phyloP scores from a whole-genome alignment of 2,113 vertebrate genomes.

The Odontophorus gujanensis region DNA sequence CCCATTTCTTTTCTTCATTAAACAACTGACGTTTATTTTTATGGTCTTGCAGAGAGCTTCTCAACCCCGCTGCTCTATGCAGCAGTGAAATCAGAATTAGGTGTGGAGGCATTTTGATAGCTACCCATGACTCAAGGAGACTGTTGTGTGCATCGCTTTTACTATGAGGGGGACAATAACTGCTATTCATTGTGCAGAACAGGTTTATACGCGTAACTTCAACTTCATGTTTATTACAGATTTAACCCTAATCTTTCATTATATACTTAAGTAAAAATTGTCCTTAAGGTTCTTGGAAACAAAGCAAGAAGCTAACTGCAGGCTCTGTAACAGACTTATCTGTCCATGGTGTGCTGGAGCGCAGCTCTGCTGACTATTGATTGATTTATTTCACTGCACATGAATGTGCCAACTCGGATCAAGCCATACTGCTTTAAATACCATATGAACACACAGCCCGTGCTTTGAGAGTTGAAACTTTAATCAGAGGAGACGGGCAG shows the following conservation, averaged over 20 bases:
- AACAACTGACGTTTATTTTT: not conserved
- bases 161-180: conserved; percentile 25
- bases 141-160: conserved; percentile 39
- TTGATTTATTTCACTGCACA: conserved; percentile 59
- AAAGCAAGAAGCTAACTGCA: conserved; percentile 15
- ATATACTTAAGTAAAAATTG: not conserved
- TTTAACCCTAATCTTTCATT: conserved; percentile 44
- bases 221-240: conserved; percentile 36
- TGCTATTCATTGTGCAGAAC: not conserved
- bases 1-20: not conserved
- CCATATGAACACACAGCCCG: conserved; percentile 4
- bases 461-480: conserved; percentile 32
- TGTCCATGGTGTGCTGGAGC: not conserved
- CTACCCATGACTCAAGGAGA: not conserved
- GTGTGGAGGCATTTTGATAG: not conserved
- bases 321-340: not conserved
- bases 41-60: not conserved
- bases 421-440: conserved; percentile 26
- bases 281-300: conserved; percentile 2
- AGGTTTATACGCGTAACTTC: conserved; percentile 3
- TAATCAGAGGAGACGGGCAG: conserved; percentile 24
- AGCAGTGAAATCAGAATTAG: conserved; percentile 6
- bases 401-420: conserved; percentile 49
- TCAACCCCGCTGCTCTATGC: not conserved
- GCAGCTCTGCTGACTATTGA: conserved; percentile 38